Evolutionary conservation across 35 echinoderm and acorn worm species (phyloP), one percentile per base, ranked within the genome.

Genomic region (Anneissia japonica): DNA sequence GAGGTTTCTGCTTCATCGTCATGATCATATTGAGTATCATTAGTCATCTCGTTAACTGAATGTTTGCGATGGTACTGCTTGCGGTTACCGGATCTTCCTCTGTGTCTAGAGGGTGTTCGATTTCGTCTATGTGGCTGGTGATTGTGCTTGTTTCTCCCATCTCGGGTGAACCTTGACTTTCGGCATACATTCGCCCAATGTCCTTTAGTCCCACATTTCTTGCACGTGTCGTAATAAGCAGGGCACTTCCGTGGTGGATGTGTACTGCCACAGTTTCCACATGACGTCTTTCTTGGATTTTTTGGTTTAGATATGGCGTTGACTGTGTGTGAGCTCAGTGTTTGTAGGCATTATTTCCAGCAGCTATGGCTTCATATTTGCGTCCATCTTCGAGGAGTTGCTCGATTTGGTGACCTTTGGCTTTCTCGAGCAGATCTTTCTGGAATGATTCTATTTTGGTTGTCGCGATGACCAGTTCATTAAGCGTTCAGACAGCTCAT

Each of bases 221-320:
- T 91, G 56, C 89, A 91, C 14, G 75, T 86, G 77, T 91, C 90
- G 37, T 87, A 37, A 76, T 88, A 93, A 14, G 83, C 83, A 30
- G 88, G 92, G 72, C 92, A 94, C 84, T 90, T 73, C 10, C 92
- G 37, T 36, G 88, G 88, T 79, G 83, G 84, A 72, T 90, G 92
- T 37, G 75, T 35, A 21, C 86, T 84, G 14, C 38, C 88, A 78
- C 88, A 90, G 35, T 90, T 90, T 43, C 40, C 78, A 86, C 88
- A 90, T 82, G 72, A 32, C 46, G 23, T 34, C 4, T 23, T 28
- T 75, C 74, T 73, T 46, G 0, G 16, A 77, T 36, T 32, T 33
- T 74, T 46, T 74, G 45, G 23, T 87, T 1, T 80, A 45, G 40
- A 40, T 81, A 28, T 32, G 35, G 77, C 13, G 32, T 46, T 56